phyloP scores from a whole-genome alignment of 23 tunicate species.

The Trididemnum nubilum region DNA sequence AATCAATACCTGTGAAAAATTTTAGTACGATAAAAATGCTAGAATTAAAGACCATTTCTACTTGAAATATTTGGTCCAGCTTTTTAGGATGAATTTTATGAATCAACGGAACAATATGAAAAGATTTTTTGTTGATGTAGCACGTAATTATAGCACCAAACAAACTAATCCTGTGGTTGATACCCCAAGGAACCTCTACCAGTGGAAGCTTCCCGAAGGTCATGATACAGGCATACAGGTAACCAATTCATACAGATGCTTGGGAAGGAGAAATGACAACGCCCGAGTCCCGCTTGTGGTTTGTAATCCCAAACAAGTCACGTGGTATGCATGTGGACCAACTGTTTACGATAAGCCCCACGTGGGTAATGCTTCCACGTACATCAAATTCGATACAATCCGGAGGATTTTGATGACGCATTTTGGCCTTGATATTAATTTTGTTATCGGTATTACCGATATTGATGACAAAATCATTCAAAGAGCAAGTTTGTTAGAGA shows the following conservation, averaged over 20 bases:
- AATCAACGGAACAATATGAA: too few species aligned
- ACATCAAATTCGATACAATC: slow-evolving; percentile 64
- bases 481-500: slow-evolving; percentile 43
- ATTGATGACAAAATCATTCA: slow-evolving; percentile 82
- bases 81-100: too few species aligned
- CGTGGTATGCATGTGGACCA: slow-evolving; percentile 96
- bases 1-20: too few species aligned
- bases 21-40: too few species aligned
- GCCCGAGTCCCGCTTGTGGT: slow-evolving; percentile 82
- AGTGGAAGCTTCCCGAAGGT: slow-evolving; percentile 75
- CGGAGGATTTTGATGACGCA: slow-evolving; percentile 58
- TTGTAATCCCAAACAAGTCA: slow-evolving; percentile 58
- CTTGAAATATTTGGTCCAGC: too few species aligned
- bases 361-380: slow-evolving; percentile 80
- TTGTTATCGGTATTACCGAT: slow-evolving; percentile 93
- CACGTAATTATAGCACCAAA: too few species aligned
- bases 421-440: slow-evolving; percentile 51
- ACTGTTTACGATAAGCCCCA: slow-evolving; percentile 82
- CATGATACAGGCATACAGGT: slow-evolving; percentile 77
- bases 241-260: slow-evolving; percentile 40
- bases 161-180: too few species aligned
- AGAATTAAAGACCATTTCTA: too few species aligned
- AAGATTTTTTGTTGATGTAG: too few species aligned
- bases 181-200: slow-evolving; percentile 28
- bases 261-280: slow-evolving; percentile 10